Percentiles rank a stretch among this genome's conserved stretches.
These are phyloP conservation scores for Lepidocolaptes lacrymiger DNA, from an alignment of 2,797 vertebrate genomes.

Conservation along the genomic window DNA sequence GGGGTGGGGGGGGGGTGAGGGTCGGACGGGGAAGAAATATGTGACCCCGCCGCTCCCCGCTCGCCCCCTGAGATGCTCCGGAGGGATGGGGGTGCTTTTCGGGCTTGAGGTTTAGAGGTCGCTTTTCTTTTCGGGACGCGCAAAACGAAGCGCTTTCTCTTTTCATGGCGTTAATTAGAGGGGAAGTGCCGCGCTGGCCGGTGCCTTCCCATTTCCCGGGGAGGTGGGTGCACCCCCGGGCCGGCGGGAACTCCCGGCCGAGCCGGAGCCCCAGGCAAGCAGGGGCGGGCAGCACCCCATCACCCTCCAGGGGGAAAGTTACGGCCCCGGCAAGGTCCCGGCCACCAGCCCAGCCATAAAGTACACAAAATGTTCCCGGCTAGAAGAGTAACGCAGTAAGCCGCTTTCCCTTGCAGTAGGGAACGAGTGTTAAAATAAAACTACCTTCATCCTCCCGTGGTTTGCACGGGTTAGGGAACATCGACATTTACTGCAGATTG, in stretches of 20 bases:
- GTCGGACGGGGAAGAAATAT: background rate
- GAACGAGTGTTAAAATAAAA: constrained; percentile 24
- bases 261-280: background rate
- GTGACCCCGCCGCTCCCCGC: background rate
- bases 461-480: background rate
- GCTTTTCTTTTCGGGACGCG: background rate
- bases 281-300: background rate
- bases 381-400: background rate
- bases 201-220: background rate
- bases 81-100: background rate
- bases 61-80: background rate
- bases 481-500: background rate
- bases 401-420: background rate
- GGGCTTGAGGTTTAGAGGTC: background rate
- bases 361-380: background rate
- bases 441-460: background rate
- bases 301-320: background rate
- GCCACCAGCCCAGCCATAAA: background rate
- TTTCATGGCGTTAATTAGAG: background rate
- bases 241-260: background rate
- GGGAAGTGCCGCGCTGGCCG: background rate
- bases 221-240: background rate
- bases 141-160: constrained; percentile 11
- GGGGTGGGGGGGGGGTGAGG: no score
- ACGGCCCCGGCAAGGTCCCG: background rate